Percentiles rank a stretch among this genome's conserved stretches.
phyloP scores from a whole-genome alignment of 2,888 invertebrate genomes.

The Machimus rusticus region DNA sequence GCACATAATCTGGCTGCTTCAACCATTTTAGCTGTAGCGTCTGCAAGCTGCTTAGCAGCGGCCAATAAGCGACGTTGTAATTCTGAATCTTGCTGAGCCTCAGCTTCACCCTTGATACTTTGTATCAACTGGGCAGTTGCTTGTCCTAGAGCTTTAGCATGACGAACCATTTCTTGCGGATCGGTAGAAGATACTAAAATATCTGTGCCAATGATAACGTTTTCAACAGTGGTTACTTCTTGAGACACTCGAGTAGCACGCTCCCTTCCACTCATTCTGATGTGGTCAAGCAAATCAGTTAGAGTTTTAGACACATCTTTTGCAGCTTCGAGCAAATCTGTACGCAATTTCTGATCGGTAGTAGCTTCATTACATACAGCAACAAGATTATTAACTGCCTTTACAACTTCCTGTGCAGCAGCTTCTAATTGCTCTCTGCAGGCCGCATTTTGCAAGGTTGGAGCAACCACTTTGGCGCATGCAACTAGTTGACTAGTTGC shows the following conservation, averaged over 20 bases:
- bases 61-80: constrained; percentile 88
- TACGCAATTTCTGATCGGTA: constrained; percentile 72
- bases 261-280: constrained; percentile 75
- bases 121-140: constrained; percentile 94
- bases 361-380: constrained; percentile 79
- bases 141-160: constrained; percentile 89
- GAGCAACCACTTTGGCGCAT: constrained; percentile 92
- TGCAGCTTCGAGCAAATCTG: constrained; percentile 84
- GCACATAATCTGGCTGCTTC: constrained; percentile 95
- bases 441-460: constrained; percentile 80
- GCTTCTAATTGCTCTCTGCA: constrained; percentile 91
- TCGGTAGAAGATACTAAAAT: constrained; percentile 85
- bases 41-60: constrained; percentile 93
- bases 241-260: constrained; percentile 72
- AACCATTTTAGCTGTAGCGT: constrained; percentile 96
- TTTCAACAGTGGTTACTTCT: constrained; percentile 84
- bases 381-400: constrained; percentile 89
- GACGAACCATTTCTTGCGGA: constrained; percentile 92
- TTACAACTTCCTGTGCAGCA: constrained; percentile 91
- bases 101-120: constrained; percentile 95
- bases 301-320: constrained; percentile 87
- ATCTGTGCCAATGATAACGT: constrained; percentile 89
- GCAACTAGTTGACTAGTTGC: constrained; percentile 98
- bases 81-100: constrained; percentile 84
- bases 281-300: constrained; percentile 88